Evolutionary conservation across 2,797 vertebrate species (phyloP), one percentile per base, ranked within the genome.

Genomic region (Loriculus beryllinus): DNA sequence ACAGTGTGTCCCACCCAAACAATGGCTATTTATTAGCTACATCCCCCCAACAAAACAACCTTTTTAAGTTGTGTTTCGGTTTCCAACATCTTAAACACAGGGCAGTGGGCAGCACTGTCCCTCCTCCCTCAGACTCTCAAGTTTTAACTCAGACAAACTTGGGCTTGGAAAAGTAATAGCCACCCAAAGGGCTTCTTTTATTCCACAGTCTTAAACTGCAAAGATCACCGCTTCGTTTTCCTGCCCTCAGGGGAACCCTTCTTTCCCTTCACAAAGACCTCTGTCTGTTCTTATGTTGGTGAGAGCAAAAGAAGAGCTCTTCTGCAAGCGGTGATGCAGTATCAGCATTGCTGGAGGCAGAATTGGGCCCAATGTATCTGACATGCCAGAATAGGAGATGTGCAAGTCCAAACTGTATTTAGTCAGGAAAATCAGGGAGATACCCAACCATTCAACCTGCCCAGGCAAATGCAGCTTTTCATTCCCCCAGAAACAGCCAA

Each of bases 361-460:
- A 88, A 45, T 3, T 29, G 12, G 59, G 76, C 72, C 84, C 57
- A 12, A 29, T 9, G 17, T 7, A 56, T 42, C 82, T 67, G 77
- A 83, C 54, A n/a, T 82, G 84, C 79, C 92, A 86, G 67, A 67
- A 39, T 3, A 35, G 56, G 22, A 43, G 62, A 86, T 63, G 31
- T 82, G 84, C 87, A 94, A 91, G 92, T 88, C 78, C 86, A 52
- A 90, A 82, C 94, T 70, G n/a, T 48, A 86, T 69, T 92, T 76
- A 88, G 81, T 65, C 89, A 76, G 25, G 86, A 93, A 87, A 82
- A 92, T 67, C 63, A 39, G 91, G 82, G 79, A 91, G 89, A 96
- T 96, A 80, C 82, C 92, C 69, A 94, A 60, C 54, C 79, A 25
- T 67, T 69, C 47, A 79, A 83, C 91, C 85, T 91, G 87, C 67